phyloP scores from a whole-genome alignment of 2,888 invertebrate species.

The Cylloceria caligata region DNA sequence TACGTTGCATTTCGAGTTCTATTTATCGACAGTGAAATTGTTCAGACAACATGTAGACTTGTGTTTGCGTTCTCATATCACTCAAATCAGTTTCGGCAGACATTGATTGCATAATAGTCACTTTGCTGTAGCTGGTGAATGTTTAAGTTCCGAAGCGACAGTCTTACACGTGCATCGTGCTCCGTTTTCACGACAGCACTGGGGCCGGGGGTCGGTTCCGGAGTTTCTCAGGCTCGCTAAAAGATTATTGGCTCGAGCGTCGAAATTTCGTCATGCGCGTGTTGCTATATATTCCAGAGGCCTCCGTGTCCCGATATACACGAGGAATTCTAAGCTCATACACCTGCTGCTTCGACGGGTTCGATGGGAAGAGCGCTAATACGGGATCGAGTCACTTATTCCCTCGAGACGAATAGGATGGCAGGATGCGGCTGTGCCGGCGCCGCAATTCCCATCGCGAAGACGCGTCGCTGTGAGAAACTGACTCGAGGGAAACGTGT shows the following conservation, averaged over 20 bases:
- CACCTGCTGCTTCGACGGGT: constrained; percentile 13
- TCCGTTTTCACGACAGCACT: background rate
- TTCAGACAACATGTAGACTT: background rate
- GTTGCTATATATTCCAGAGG: constrained; percentile 12
- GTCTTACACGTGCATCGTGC: background rate
- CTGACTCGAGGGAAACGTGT: constrained; percentile 63
- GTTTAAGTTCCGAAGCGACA: background rate
- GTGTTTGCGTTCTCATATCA: no score
- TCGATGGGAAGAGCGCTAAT: constrained; percentile 40
- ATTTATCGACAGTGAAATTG: no score
- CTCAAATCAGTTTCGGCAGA: background rate
- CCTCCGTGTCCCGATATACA: background rate
- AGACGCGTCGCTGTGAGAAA: constrained; percentile 46
- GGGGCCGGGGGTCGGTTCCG: background rate
- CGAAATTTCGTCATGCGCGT: constrained; percentile 16
- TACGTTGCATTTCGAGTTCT: no score
- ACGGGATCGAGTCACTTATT: constrained; percentile 24
- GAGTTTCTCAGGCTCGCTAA: background rate
- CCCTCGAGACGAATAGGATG: constrained; percentile 4
- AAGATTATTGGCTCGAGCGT: constrained; percentile 31
- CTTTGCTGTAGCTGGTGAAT: constrained; percentile 4
- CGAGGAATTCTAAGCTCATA: background rate
- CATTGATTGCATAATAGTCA: background rate
- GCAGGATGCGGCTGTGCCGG: constrained; percentile 29
- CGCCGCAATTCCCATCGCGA: constrained; percentile 22